Evolutionary conservation across 1,140 invertebrate genomes (phyloP), one percentile per base, ranked within the genome.

Genomic region (Psix sp.): DNA sequence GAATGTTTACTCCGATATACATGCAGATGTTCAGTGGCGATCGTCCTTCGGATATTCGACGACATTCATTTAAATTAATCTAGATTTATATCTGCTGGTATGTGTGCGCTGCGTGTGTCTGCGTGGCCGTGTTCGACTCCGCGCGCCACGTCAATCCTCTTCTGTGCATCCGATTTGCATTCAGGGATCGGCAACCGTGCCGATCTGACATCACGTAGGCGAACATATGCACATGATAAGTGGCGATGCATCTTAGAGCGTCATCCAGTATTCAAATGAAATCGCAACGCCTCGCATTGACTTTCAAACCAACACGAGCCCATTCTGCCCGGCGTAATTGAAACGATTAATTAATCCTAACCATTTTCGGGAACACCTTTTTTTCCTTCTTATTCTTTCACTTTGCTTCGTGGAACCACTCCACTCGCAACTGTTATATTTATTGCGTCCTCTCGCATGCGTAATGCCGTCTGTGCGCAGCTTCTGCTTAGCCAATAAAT

Each of bases 1-100:
- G 17, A 48, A 39, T 52, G 65, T 72, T 66, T 68, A 65, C 72
- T 33, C 54, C 77, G 65, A 72, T 74, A 71, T 70, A 67, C 72
- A 76, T 74, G 71, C 71, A 74, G 77, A 77, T 76, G 77, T 74
- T 74, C 68, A 42, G 29, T 63, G 29, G 45, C 67, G 70, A 74
- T 77, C 65, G 78, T 74, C 66, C 75, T 77, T 77, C 67, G 71
- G 72, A 73, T 52, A 51, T 76, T 70, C 67, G 51, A 75, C 67
- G 70, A 77, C 68, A 71, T 54, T 74, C 57, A 63, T 67, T 70
- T 76, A 74, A 80, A 77, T 77, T 77, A 77, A 80, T 80, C 74
- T 73, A 76, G 78, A 77, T 80, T 80, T 80, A 80, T 80, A 75
- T 72, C 67, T 45, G 18, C 26, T 15, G 39, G 49, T 65, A 39